phyloP scores from a whole-genome alignment of 2,113 vertebrate species.

The Gallinago paraguaiae region DNA sequence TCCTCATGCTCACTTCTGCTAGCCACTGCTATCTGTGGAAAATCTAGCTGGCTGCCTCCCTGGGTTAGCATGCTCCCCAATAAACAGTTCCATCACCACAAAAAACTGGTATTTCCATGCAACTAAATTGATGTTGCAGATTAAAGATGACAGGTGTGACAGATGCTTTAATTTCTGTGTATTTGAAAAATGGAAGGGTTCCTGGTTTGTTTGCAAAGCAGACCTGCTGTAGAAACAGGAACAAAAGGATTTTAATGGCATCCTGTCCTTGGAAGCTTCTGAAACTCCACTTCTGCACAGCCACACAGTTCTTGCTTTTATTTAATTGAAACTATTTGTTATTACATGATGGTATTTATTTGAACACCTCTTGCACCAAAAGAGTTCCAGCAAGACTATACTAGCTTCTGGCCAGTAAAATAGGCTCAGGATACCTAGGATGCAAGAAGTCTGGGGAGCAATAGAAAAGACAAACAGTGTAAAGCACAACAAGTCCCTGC shows the following conservation, averaged over 20 bases:
- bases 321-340: conserved; percentile 41
- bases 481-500: background rate
- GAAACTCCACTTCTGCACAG: background rate
- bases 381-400: background rate
- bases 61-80: background rate
- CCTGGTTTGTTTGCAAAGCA: conserved; percentile 17
- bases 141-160: conserved; percentile 23
- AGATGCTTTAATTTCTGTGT: background rate
- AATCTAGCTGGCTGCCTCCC: conserved; percentile 6
- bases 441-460: background rate
- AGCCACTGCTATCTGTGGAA: background rate
- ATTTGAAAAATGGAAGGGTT: background rate
- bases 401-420: background rate
- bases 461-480: background rate
- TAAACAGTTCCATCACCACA: background rate
- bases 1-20: background rate
- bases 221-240: background rate
- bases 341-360: background rate
- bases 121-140: conserved; percentile 1
- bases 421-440: background rate
- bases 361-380: background rate
- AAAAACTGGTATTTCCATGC: background rate
- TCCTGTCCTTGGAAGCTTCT: background rate
- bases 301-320: background rate
- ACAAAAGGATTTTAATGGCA: background rate